These are phyloP conservation scores for Rhadinocentrus ornatus DNA, from an alignment of 2,797 vertebrate genomes.

Conservation along the genomic window DNA sequence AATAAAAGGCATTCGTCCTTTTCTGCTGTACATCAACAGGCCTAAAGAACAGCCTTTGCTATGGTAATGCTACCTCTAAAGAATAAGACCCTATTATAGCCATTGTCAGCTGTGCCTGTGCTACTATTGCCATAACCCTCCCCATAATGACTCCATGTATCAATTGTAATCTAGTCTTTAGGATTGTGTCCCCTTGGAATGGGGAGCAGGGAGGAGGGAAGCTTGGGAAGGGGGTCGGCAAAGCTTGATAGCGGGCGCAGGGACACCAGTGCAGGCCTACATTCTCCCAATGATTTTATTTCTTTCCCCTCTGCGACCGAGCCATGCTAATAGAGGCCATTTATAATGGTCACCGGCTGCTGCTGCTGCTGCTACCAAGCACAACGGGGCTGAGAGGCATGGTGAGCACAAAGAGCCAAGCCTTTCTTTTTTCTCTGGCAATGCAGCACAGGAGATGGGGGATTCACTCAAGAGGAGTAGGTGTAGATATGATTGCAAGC, in stretches of 20 bases:
- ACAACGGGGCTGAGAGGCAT: conserved; percentile 65
- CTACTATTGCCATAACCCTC: conserved; percentile 79
- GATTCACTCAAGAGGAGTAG: conserved; percentile 55
- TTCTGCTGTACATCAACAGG: conserved; percentile 65
- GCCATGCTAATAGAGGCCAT: conserved; percentile 88
- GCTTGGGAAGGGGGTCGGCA: conserved; percentile 59
- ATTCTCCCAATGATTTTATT: conserved; percentile 84
- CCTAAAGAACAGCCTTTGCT: conserved; percentile 58
- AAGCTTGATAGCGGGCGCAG: conserved; percentile 60
- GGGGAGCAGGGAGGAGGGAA: conserved; percentile 45
- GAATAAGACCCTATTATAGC: conserved; percentile 75
- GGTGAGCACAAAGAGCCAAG: conserved; percentile 65
- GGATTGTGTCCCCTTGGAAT: conserved; percentile 77
- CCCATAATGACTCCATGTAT: conserved; percentile 82
- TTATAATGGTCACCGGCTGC: conserved; percentile 84
- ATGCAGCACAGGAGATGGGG: conserved; percentile 69
- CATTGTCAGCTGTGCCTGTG: conserved; percentile 73
- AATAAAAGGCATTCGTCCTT: conserved; percentile 60
- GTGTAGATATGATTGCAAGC: conserved; percentile 56
- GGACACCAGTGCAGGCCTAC: conserved; percentile 72
- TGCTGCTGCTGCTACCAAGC: conserved; percentile 70
- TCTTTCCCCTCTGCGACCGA: conserved; percentile 82
- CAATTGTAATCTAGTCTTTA: conserved; percentile 85
- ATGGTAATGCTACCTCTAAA: conserved; percentile 65
- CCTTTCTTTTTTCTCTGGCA: conserved; percentile 58